Base-by-base conservation (phyloP, 1,140 invertebrate genomes). In the Agrilus planipennis region DNA sequence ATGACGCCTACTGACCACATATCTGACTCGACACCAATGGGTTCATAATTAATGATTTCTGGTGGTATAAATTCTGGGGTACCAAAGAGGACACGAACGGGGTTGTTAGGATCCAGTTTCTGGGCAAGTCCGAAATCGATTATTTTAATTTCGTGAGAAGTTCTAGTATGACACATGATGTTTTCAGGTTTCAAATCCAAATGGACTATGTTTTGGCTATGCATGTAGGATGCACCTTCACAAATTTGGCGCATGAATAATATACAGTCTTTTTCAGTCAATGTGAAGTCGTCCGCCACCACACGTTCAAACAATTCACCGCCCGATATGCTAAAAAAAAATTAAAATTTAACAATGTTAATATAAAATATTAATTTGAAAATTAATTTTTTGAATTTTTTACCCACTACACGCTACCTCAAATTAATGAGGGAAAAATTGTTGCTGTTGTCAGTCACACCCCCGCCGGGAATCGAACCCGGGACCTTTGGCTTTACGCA, bases 1-100 rank as follows among this genome's bases (percentile, higher is more conserved):
- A 94, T 88, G 27, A 95, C 89, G 15, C 91, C 90, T 9, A 94
- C 70, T 42, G 80, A 83, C 91, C 91, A 96, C 84, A 95, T 92
- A 54, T 95, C 91, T 2, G 86, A 86, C 22, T 81, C 72, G 12
- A 79, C 76, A 20, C 81, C 77, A 23, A 95, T 84, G 1, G 80
- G 80, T 54, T 94, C 89, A 59, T 89, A 93, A 63, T 81, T 89
- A 31, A 94, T 83, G 27, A 95, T 84, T 69, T 96, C 91, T 0
- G 91, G 91, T 1, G 89, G 79, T 46, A 93, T 82, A 55, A 95
- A 95, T 64, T 96, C 91, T 1, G 89, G 88, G 0, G 90, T 95
- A 11, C 90, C 91, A 54, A 91, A 89, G 4, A 89, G 63, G 4
- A 92, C 86, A 41, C 84, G 66, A 0, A 88, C 69, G 1, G 81